Base-by-base conservation (phyloP, 2,113 vertebrate species). In the Prinia subflava region DNA sequence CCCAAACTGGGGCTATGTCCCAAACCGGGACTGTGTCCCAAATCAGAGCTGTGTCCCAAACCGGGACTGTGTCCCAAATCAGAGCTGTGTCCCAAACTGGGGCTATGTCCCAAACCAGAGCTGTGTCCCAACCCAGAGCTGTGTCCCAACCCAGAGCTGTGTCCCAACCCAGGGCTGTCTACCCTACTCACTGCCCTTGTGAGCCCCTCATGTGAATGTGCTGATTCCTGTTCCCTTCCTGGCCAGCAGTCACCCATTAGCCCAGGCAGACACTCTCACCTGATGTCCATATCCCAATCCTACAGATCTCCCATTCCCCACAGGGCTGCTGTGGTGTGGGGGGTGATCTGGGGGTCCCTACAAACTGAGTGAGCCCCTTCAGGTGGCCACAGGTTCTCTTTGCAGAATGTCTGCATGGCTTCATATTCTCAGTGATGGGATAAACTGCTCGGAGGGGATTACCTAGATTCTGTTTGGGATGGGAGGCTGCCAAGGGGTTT, bases 161-260 rank as follows among this genome's bases (percentile, higher is more conserved):
- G 44, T 44, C 17, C 44, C 44, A 13, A 30, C 4, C 6, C 14
- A 9, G 39, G 42, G 19, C 37, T 42, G 25, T 30, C 55, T 2
- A 2, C 22, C 62, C 55, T 18, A 23, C 15, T 22, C 1, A 15
- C 71, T 68, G 31, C 60, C 68, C 52, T 68, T 0, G 0, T 2
- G 19, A 64, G 13, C 46, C 64, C 20, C 53, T 44, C 27, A 1
- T 53, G 23, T 30, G 18, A 22, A 21, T 1, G 4, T 1, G 20
- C 31, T 15, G 28, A 4, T n/a, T 37, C 57, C 59, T 2, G 4
- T n/a, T 70, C n/a, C 74, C 31, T 50, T 49, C 44, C 15, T 13
- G 13, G 31, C 53, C 65, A 15, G 11, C 3, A 27, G 5, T 39
- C 7, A 12, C 10, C 46, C 4, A 20, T 18, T 44, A n/a, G 65